Percentiles rank a stretch among this genome's conserved stretches.
Conservation (phyloP, 2,113 vertebrate species). For the Psittacula cyanocephala region DNA sequence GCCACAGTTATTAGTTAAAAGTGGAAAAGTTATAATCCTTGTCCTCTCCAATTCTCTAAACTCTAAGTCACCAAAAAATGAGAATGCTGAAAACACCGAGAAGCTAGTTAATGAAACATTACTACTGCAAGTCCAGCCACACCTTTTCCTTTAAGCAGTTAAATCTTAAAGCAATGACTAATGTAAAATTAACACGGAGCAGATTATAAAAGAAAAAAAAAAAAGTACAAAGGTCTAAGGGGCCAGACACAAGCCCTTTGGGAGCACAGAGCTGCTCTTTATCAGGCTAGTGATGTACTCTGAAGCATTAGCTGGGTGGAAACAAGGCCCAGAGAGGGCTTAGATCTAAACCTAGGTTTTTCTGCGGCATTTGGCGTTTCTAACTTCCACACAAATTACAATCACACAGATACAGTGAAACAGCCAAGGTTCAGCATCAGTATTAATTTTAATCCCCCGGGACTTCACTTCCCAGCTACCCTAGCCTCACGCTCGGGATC, state of each 20-base stretch:
- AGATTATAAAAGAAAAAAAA: neutral
- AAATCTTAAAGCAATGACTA: constrained; percentile 16
- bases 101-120: neutral
- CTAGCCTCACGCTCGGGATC: neutral
- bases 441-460: neutral
- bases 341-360: neutral
- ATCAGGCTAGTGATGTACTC: neutral
- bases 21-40: neutral
- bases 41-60: neutral
- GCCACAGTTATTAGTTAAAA: neutral
- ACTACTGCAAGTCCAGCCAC: neutral
- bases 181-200: neutral
- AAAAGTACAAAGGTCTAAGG: neutral
- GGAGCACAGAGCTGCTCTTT: neutral
- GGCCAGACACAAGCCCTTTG: neutral
- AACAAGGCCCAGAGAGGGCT: neutral
- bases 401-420: neutral
- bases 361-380: neutral
- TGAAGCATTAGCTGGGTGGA: neutral
- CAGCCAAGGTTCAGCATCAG: fast-evolving
- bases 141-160: constrained; percentile 23
- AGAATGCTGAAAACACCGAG: neutral
- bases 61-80: neutral
- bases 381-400: neutral
- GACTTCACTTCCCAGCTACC: neutral